Percentiles rank a stretch among this genome's conserved stretches.
Conservation (phyloP, 2,888 invertebrate species). For the Podabrus alpinus region DNA sequence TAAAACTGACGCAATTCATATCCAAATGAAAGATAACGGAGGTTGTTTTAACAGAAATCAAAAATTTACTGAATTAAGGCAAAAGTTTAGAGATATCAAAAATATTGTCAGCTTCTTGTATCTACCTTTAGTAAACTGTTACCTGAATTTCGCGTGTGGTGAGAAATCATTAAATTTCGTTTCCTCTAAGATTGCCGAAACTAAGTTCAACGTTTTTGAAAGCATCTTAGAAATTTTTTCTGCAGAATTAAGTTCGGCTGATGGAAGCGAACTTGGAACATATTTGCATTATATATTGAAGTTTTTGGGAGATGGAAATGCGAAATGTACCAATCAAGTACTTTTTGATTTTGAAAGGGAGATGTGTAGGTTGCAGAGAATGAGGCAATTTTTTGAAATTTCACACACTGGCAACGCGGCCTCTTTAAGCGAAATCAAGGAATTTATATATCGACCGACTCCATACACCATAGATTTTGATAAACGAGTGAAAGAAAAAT, state of each 20-base stretch:
- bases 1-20: constrained; percentile 22
- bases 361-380: neutral
- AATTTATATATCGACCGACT: neutral
- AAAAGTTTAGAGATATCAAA: too few species aligned
- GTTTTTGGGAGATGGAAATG: neutral
- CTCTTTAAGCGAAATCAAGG: neutral
- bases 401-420: neutral
- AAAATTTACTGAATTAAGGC: neutral
- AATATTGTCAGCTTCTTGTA: too few species aligned
- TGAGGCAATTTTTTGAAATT: neutral
- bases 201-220: neutral
- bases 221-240: neutral
- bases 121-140: too few species aligned
- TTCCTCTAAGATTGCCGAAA: neutral
- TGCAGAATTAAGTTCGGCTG: neutral
- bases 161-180: neutral
- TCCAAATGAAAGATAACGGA: neutral
- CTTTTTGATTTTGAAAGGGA: neutral
- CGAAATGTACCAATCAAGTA: neutral
- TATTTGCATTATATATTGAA: neutral
- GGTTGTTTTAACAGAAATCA: neutral
- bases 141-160: too few species aligned
- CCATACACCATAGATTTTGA: neutral
- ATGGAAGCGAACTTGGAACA: neutral
- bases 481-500: neutral